Evolutionary conservation across 2,797 vertebrate genomes (phyloP), one percentile per base, ranked within the genome.

Genomic region (Craterocephalus amniculus): DNA sequence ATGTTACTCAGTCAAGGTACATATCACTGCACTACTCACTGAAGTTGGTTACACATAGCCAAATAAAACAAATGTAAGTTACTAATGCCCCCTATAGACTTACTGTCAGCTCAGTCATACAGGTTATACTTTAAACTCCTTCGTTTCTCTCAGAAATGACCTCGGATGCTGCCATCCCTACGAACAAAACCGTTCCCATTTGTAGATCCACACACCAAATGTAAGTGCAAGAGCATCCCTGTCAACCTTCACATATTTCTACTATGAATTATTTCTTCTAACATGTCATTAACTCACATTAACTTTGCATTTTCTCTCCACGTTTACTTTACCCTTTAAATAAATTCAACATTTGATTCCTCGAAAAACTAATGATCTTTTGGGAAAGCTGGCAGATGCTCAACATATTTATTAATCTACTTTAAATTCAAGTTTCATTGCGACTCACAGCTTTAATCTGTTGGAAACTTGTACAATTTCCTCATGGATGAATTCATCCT

Each of bases 391-490:
- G 48, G 36, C 64, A 48, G 32, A n/a, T 60, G 35, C 27, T 76
- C 72, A 18, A 56, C 10, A 70, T 31, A 43, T 67, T 24, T 24
- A 26, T 24, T 24, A 34, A 63, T 35, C 61, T 34, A 16, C 49
- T 51, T 24, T 29, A 27, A 43, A 67, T 73, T 64, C n/a, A 43
- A 43, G 57, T 22, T 66, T 54, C 6, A 45, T 27, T 74, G 40
- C 9, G 13, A 38, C 45, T 43, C 34, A 16, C n/a, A 27, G 55
- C 52, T n/a, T 58, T 4, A 36, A 67, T 69, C 72, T 51, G 36
- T 65, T 71, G 58, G 31, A 26, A 52, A 35, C 60, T 54, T 49
- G 36, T 36, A 29, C 32, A 18, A 13, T 62, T 59, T 48, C 49
- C 14, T 59, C 10, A 34, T 49, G 27, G 24, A 22, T 7, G 1